Percentiles rank a stretch among this genome's conserved stretches.
phyloP scores from a whole-genome alignment of 1,140 invertebrate species.

The Zeugodacus cucurbitae region DNA sequence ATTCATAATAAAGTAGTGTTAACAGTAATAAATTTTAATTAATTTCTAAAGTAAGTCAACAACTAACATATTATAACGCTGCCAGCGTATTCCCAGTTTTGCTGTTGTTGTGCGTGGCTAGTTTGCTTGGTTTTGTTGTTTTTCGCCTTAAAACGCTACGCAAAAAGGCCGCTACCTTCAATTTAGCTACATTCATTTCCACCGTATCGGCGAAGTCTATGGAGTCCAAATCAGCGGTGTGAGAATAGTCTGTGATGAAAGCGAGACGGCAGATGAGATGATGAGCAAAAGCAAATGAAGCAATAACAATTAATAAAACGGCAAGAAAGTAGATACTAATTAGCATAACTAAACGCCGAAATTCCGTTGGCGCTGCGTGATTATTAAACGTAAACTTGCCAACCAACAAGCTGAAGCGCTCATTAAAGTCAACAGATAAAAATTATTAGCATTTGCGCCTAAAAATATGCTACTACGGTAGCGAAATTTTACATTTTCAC shows the following conservation, averaged over 20 bases:
- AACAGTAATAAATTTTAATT: neutral
- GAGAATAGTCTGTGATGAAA: slow-evolving; percentile 52
- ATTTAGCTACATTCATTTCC: slow-evolving; percentile 59
- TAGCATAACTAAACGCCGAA: slow-evolving; percentile 25
- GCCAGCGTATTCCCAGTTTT: neutral
- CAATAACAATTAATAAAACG: slow-evolving; percentile 46
- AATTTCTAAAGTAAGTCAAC: neutral
- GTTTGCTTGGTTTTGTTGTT: neutral
- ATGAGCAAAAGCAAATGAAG: neutral
- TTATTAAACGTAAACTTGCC: slow-evolving; percentile 15
- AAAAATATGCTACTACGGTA: neutral
- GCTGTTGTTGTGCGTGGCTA: neutral
- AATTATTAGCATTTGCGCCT: neutral
- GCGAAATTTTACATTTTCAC: neutral
- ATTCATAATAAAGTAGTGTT: too few species aligned
- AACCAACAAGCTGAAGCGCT: neutral
- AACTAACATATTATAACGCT: neutral
- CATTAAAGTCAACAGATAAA: neutral
- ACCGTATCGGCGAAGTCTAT: slow-evolving; percentile 53
- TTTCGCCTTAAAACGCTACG: neutral
- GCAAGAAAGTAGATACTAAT: slow-evolving; percentile 14
- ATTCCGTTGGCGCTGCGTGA: slow-evolving; percentile 37
- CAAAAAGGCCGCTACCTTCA: slow-evolving; percentile 59
- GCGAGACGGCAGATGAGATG: neutral
- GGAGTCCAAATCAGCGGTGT: slow-evolving; percentile 55